Conservation (phyloP, 2,113 vertebrate genomes). For the Brienomyrus longianalis region DNA sequence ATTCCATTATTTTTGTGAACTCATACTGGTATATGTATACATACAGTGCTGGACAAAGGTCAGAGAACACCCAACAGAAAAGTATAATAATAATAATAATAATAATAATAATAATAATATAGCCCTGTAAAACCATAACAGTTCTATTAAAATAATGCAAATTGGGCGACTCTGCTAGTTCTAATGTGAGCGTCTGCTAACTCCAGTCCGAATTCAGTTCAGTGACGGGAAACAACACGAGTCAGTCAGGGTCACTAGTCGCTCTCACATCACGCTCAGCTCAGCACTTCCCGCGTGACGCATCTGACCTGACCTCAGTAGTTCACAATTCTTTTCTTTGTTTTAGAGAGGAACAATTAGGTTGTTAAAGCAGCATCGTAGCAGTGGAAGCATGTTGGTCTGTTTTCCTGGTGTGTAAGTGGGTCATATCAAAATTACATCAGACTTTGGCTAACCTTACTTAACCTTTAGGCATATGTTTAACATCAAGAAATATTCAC, state of each 20-base stretch:
- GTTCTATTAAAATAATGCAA: conserved; percentile 26
- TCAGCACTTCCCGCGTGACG: not conserved
- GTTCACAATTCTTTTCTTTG: conserved; percentile 33
- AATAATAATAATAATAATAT: conserved; percentile 33
- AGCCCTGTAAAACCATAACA: conserved; percentile 42
- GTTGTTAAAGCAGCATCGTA: conserved; percentile 45
- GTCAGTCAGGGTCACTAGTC: not conserved
- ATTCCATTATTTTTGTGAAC: conserved; percentile 17
- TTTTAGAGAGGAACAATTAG: conserved; percentile 30
- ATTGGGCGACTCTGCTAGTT: not conserved
- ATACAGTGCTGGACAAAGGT: conserved; percentile 35
- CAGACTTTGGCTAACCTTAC: conserved; percentile 63
- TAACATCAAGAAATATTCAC: conserved; percentile 43
- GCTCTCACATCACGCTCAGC: not conserved
- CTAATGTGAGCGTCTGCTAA: not conserved
- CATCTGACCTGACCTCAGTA: conserved; percentile 36
- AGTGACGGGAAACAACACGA: not conserved
- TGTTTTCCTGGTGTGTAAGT: conserved; percentile 50
- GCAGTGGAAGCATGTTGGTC: conserved; percentile 60
- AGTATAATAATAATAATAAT: conserved; percentile 21
- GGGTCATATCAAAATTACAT: conserved; percentile 20
- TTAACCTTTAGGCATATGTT: conserved; percentile 58
- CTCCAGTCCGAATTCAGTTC: not conserved
- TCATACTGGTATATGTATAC: conserved; percentile 20
- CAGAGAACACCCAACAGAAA: conserved; percentile 21